Conservation (phyloP, 2,888 invertebrate genomes). For the Druceiella hillmani region DNA sequence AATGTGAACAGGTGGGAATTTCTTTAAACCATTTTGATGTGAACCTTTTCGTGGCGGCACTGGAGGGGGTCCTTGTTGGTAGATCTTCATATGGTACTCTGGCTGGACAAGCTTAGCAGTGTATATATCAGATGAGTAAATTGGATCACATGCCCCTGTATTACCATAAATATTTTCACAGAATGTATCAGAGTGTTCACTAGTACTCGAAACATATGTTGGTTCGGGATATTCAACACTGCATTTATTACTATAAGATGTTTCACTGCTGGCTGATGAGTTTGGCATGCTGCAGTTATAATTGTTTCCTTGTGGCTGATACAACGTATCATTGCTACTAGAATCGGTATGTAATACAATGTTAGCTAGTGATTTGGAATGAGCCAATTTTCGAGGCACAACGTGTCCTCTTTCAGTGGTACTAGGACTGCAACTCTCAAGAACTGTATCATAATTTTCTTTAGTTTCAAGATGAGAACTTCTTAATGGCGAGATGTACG, state of each 20-base stretch:
- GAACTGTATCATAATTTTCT: no score
- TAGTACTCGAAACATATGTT: slow-evolving; percentile 44
- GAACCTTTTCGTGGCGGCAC: slow-evolving; percentile 53
- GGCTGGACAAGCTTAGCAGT: slow-evolving; percentile 46
- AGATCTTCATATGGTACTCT: slow-evolving; percentile 40
- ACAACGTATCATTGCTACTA: slow-evolving; percentile 45
- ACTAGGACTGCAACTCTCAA: no score
- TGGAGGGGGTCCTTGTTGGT: slow-evolving; percentile 54
- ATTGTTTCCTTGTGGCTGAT: slow-evolving; percentile 40
- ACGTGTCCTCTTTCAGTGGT: no score
- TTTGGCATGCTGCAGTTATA: slow-evolving; percentile 43
- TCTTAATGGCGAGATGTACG: no score
- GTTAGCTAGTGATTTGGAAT: slow-evolving; percentile 47
- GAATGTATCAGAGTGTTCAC: slow-evolving; percentile 40
- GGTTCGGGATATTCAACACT: slow-evolving; percentile 46
- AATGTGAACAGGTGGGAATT: slow-evolving; percentile 60
- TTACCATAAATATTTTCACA: slow-evolving; percentile 38
- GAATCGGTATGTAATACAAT: slow-evolving; percentile 46
- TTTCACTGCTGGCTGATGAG: slow-evolving; percentile 42
- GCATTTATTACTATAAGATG: slow-evolving; percentile 43
- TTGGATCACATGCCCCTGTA: slow-evolving; percentile 27
- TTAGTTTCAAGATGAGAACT: no score
- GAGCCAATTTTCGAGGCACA: slow-evolving; percentile 31
- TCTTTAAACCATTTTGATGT: slow-evolving; percentile 50
- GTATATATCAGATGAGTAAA: slow-evolving; percentile 45